Evolutionary conservation across 2,113 vertebrate genomes (phyloP), one percentile per base, ranked within the genome.

Genomic region (Corvus moneduloides): DNA sequence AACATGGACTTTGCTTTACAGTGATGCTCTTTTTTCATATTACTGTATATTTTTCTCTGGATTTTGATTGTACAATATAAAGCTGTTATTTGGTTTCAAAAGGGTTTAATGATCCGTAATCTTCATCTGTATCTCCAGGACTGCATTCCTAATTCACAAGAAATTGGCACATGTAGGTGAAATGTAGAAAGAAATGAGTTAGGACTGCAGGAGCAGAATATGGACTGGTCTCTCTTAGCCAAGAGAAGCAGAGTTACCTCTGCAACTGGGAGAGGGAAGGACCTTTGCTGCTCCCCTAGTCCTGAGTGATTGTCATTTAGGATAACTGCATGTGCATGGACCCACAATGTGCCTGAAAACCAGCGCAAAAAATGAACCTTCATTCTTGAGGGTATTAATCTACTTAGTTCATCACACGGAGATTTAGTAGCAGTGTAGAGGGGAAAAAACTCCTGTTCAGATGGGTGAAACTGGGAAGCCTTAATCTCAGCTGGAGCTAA

Each of bases 361-460:
- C 28, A 43, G 6, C 20, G 56, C 22, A 49, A 41, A 89, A 37
- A 22, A 9, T 8, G 11, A 30, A 64, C 52, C 5, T 63, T 59
- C 3, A 2, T 66, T 87, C 35, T 48, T 49, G 15, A 3, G 10
- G 7, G 7, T 15, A 52, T 84, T 75, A 54, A 61, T 59, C 21
- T 86, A 3, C 19, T n/a, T 23, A 43, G 9, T 5, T 59, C 30
- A 39, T 66, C 33, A 62, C 52, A 4, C 37, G 20, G 43, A 46
- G 30, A 52, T 48, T 43, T 30, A 75, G 33, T 82, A 87, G 44
- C 13, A 88, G 6, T 1, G 22, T 27, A 80, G 15, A 55, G 9
- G 6, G 18, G 9, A 2, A 2, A 10, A 5, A 12, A 1, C 10
- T 6, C 3, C 22, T 35, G 13, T 24, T 90, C 32, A 41, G 9